Percentiles rank a stretch among this genome's conserved stretches.
Evolutionary conservation across 2,113 vertebrate genomes (phyloP).

Genomic region (Microcebus ravelobensis): DNA sequence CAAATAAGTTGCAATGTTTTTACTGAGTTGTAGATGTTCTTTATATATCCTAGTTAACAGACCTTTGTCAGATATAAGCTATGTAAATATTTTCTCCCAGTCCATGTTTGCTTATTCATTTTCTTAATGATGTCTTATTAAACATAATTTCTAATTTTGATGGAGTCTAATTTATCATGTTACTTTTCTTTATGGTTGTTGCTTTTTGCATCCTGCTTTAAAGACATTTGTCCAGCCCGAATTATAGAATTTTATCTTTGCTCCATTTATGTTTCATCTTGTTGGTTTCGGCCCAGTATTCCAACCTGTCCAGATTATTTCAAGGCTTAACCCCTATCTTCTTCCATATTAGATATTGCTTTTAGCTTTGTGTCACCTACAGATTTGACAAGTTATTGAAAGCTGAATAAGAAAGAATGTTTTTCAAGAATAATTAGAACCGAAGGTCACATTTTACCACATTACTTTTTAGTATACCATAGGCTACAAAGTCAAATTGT

Average conservation of each 20-base stretch:
- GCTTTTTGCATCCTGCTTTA: not conserved
- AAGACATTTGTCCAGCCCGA: not conserved
- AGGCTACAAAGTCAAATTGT: slow-evolving; percentile 47
- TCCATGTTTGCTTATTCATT: not conserved
- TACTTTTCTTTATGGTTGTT: not conserved
- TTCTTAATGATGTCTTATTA: not conserved
- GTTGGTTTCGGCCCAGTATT: slow-evolving; percentile 15
- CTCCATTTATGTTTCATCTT: not conserved
- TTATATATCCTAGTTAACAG: not conserved
- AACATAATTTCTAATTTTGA: not conserved
- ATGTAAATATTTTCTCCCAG: not conserved
- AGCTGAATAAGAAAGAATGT: slow-evolving; percentile 41
- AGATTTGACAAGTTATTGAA: slow-evolving; percentile 64
- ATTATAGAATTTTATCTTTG: not conserved
- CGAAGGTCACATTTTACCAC: slow-evolving; percentile 35
- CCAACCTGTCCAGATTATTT: slow-evolving; percentile 60
- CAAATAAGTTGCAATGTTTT: not conserved
- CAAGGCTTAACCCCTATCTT: slow-evolving; percentile 14
- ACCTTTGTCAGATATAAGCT: not conserved
- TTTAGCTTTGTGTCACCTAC: slow-evolving; percentile 31
- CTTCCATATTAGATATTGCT: not conserved
- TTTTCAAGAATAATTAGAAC: slow-evolving; percentile 58
- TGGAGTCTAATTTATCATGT: not conserved
- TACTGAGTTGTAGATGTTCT: not conserved
- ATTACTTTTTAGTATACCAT: slow-evolving; percentile 26